These are phyloP conservation scores for Lymantria dispar DNA, from an alignment of 2,888 invertebrate species.

Conservation along the genomic window DNA sequence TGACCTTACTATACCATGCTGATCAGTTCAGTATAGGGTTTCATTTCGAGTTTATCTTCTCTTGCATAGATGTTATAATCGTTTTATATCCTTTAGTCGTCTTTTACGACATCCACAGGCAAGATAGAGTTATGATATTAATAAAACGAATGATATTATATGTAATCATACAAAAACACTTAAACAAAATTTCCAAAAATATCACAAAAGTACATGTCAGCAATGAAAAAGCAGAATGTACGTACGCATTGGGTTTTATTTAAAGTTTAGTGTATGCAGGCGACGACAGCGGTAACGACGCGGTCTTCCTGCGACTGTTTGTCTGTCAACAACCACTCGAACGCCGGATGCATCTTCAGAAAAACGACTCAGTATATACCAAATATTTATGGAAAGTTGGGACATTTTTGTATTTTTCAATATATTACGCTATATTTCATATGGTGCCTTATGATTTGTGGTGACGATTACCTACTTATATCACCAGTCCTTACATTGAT, in stretches of 20 bases:
- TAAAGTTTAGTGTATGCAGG: slow-evolving; percentile 47
- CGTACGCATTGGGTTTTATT: slow-evolving; percentile 45
- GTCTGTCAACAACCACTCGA: slow-evolving; percentile 63
- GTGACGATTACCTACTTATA: too few species aligned
- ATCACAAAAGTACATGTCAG: slow-evolving; percentile 20
- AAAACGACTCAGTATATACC: slow-evolving; percentile 39
- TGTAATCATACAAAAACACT: too few species aligned
- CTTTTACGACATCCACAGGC: too few species aligned
- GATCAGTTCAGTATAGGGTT: too few species aligned
- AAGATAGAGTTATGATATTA: too few species aligned
- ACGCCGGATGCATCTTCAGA: slow-evolving; percentile 66
- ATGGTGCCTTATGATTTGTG: too few species aligned
- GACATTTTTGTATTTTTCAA: background rate
- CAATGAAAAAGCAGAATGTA: slow-evolving; percentile 46
- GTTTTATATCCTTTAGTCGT: too few species aligned
- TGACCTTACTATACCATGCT: too few species aligned
- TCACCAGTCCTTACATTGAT: too few species aligned
- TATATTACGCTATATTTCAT: background rate
- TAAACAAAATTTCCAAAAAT: slow-evolving; percentile 11
- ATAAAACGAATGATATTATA: too few species aligned
- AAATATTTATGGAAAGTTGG: slow-evolving; percentile 23
- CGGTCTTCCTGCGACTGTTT: slow-evolving; percentile 74
- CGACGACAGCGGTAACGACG: slow-evolving; percentile 76
- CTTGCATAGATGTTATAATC: too few species aligned
- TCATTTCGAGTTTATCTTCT: too few species aligned